Evolutionary conservation across 2,113 vertebrate species (phyloP).

Genomic region (Ptilorrhoa leucosticta): DNA sequence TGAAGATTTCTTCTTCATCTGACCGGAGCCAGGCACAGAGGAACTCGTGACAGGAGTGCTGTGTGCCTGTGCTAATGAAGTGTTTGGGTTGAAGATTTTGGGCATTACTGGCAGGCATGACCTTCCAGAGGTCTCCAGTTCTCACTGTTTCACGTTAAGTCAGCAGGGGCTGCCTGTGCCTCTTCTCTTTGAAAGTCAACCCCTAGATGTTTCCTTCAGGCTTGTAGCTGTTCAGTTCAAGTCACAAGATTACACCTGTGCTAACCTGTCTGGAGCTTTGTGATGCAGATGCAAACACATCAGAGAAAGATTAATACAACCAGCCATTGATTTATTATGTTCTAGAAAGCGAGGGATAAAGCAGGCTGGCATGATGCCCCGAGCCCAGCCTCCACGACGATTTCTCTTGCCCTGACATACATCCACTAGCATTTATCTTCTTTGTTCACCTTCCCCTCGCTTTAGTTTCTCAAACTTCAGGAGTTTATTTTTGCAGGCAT

Average conservation of each 20-base stretch:
- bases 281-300: constrained; percentile 26
- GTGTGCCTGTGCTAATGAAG: not conserved
- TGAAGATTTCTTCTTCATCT: not conserved
- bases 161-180: not conserved
- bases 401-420: not conserved
- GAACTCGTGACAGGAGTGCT: not conserved
- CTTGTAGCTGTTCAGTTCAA: not conserved
- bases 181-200: constrained; percentile 5
- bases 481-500: constrained; percentile 27
- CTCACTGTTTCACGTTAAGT: constrained; percentile 13
- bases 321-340: constrained; percentile 28
- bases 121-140: not conserved
- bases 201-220: not conserved
- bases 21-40: not conserved
- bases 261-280: constrained; percentile 26
- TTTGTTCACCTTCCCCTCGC: not conserved
- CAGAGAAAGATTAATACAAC: constrained; percentile 15
- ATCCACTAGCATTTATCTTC: not conserved
- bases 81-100: not conserved
- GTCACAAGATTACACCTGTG: constrained; percentile 9
- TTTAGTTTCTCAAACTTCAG: not conserved
- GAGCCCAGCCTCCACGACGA: fast-evolving
- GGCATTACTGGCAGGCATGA: not conserved
- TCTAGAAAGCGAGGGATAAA: not conserved
- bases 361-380: not conserved